Conservation (phyloP, 1,140 invertebrate species). For the Drosophila sucinea region DNA sequence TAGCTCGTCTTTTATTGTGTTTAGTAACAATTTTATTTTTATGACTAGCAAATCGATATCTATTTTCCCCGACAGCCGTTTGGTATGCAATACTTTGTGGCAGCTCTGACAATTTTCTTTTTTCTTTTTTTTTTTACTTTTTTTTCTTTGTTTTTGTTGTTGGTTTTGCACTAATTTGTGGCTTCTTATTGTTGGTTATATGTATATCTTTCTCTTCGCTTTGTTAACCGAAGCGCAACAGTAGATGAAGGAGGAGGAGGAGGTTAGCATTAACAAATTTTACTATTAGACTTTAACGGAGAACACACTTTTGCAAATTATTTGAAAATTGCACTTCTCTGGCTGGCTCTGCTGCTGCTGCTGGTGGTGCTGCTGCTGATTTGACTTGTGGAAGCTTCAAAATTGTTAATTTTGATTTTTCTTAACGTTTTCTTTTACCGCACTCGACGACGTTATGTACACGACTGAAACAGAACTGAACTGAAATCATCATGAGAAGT, state of each 20-base stretch:
- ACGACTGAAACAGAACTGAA: slow-evolving; percentile 62
- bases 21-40: slow-evolving; percentile 7
- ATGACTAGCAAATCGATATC: slow-evolving; percentile 68
- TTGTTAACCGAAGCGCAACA: slow-evolving; percentile 64
- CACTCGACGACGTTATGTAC: slow-evolving; percentile 72
- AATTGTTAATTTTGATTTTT: slow-evolving; percentile 18
- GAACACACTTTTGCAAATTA: slow-evolving; percentile 64
- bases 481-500: slow-evolving; percentile 44
- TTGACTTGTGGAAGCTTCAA: slow-evolving; percentile 30
- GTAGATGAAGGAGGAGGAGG: slow-evolving; percentile 9
- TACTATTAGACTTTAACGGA: slow-evolving; percentile 49
- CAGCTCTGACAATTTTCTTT: slow-evolving; percentile 27
- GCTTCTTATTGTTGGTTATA: slow-evolving; percentile 20
- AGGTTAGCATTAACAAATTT: slow-evolving; percentile 18
- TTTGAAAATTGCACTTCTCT: slow-evolving; percentile 54
- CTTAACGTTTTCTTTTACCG: slow-evolving; percentile 35
- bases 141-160: slow-evolving; percentile 17
- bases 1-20: neutral
- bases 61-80: slow-evolving; percentile 68
- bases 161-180: slow-evolving; percentile 28
- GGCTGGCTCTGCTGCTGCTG: slow-evolving; percentile 28
- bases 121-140: slow-evolving; percentile 1
- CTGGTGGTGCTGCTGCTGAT: slow-evolving; percentile 41
- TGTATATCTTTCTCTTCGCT: slow-evolving; percentile 12
- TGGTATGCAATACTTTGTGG: slow-evolving; percentile 73